Evolutionary conservation across 2,113 vertebrate genomes (phyloP), one percentile per base, ranked within the genome.

Genomic region (Upupa epops): DNA sequence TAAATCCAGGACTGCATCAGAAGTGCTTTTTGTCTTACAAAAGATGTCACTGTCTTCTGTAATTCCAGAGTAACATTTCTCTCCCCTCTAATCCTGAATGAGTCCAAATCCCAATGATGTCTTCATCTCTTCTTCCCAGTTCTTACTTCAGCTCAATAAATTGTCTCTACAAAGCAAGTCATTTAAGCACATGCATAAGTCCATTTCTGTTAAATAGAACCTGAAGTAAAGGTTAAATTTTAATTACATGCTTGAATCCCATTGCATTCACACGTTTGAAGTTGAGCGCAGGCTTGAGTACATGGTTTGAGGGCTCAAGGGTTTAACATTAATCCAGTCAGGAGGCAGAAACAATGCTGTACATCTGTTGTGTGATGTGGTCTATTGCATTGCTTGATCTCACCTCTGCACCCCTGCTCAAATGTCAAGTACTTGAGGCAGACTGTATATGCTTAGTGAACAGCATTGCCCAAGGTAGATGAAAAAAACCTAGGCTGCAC

Each of bases 211-310:
- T 91, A 60, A 94, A 73, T 54, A 48, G 56, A 86, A 83, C 36
- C 80, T 92, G 59, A 96, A 90, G 52, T 83, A 87, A 92, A 87
- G 59, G 63, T 87, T 94, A 74, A 76, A 93, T 93, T 94, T 94
- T 93, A 94, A 89, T 93, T 76, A 79, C 42, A 73, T 96, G 45
- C 56, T 74, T 49, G 52, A 89, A 68, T 92, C 55, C 42, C n/a
- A 20, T 66, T 94, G 87, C 68, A 45, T 86, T 89, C 77, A 60
- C 42, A 69, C 7, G 0, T 90, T 51, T 89, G 42, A 92, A 85
- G 66, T 73, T 89, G 92, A 93, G 78, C 84, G 46, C 60, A 29
- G 69, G 51, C 74, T 95, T 52, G 82, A 91, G 52, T 87, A 70
- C 25, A 1, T 52, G 71, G 81, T 93, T 89, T 87, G 74, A 79